These are phyloP conservation scores for Steromphala cineraria DNA, from an alignment of 2,888 invertebrate species.

Conservation along the genomic window DNA sequence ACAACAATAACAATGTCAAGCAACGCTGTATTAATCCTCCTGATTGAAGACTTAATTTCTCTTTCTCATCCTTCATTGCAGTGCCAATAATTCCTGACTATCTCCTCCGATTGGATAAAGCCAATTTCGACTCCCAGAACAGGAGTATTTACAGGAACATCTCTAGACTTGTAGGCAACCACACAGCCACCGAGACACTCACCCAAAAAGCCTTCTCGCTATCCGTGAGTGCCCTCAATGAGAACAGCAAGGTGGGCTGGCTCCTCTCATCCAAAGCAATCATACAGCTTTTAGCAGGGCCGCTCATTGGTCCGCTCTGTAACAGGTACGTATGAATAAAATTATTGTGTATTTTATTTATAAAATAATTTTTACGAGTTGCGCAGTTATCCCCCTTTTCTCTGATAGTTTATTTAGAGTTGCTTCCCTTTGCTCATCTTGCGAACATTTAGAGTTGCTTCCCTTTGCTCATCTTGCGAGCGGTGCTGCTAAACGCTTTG, in stretches of 20 bases:
- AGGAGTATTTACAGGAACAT: not conserved
- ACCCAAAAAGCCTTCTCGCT: constrained; percentile 23
- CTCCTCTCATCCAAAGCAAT: constrained; percentile 85
- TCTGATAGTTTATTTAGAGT: too few relatives aligned
- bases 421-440: too few relatives aligned
- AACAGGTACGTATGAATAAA: constrained; percentile 67
- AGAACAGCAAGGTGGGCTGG: constrained; percentile 74
- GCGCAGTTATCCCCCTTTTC: too few relatives aligned
- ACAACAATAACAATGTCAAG: too few relatives aligned
- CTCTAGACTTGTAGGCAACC: not conserved
- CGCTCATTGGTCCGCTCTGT: constrained; percentile 84
- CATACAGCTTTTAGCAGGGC: constrained; percentile 86
- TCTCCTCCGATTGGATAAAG: constrained; percentile 78
- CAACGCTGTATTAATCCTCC: too few relatives aligned
- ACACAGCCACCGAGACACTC: not conserved
- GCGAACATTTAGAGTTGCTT: too few relatives aligned
- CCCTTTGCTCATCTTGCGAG: too few relatives aligned
- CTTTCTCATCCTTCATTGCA: constrained; percentile 67
- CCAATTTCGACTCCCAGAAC: constrained; percentile 27
- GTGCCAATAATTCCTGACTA: constrained; percentile 89
- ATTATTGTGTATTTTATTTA: too few relatives aligned
- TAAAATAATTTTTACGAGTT: too few relatives aligned
- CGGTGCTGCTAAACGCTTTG: too few relatives aligned
- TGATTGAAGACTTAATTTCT: too few relatives aligned
- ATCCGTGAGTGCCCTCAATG: constrained; percentile 54